phyloP scores from a whole-genome alignment of 2,113 vertebrate genomes.

The Anarhynchus alexandrinus region DNA sequence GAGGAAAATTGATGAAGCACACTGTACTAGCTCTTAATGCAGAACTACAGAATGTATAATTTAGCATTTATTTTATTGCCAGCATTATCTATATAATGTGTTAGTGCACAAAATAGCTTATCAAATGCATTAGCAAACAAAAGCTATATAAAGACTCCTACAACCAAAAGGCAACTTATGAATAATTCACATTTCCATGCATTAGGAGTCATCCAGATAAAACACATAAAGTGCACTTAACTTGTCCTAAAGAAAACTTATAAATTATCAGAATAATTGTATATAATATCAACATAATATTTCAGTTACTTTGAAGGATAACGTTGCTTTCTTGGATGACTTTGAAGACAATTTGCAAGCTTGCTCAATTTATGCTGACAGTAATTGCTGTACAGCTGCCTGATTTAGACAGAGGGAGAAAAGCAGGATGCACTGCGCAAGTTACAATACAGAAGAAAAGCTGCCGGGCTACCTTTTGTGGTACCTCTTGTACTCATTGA shows the following conservation, averaged over 20 bases:
- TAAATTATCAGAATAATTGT: constrained; percentile 57
- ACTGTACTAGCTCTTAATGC: constrained; percentile 11
- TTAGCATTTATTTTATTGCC: constrained; percentile 68
- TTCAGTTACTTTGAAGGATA: constrained; percentile 48
- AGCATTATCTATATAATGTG: constrained; percentile 42
- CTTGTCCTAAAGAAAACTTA: constrained; percentile 47
- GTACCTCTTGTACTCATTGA: neutral
- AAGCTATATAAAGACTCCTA: constrained; percentile 63
- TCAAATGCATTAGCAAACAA: constrained; percentile 71
- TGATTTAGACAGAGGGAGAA: constrained; percentile 12
- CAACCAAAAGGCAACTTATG: constrained; percentile 49
- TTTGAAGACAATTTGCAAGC: constrained; percentile 52
- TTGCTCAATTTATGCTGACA: constrained; percentile 26
- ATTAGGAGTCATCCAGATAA: constrained; percentile 62
- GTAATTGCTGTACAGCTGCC: neutral
- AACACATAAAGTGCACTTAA: constrained; percentile 49
- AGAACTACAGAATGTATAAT: constrained; percentile 64
- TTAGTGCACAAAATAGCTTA: constrained; percentile 54
- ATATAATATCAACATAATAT: constrained; percentile 41
- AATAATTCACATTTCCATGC: constrained; percentile 71
- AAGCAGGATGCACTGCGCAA: neutral
- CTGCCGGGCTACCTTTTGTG: neutral
- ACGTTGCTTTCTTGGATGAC: constrained; percentile 30
- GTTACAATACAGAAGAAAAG: neutral
- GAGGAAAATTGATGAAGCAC: constrained; percentile 45